Evolutionary conservation across 2,113 vertebrate species (phyloP).

Genomic region (Colossoma macropomum): DNA sequence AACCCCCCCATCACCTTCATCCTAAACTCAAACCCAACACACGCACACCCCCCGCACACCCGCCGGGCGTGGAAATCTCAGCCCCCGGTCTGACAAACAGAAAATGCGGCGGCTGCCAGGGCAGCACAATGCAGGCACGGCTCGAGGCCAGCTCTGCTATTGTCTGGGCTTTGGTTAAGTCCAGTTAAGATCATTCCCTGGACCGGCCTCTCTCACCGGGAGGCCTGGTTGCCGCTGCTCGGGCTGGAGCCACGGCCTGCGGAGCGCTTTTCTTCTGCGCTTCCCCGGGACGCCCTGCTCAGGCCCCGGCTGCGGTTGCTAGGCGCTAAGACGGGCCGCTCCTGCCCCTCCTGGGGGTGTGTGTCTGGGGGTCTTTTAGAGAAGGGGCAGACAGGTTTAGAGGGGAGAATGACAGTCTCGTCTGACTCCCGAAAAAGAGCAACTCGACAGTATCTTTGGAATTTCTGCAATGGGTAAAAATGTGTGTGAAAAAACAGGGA

Average conservation of each 20-base stretch:
- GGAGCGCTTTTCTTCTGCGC: slow-evolving; percentile 73
- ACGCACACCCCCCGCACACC: slow-evolving; percentile 10
- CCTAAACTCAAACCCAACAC: background rate
- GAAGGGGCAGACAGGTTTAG: slow-evolving; percentile 36
- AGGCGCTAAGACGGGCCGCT: slow-evolving; percentile 79
- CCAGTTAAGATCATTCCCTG: slow-evolving; percentile 80
- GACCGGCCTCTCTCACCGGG: slow-evolving; percentile 76
- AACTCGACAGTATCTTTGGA: slow-evolving; percentile 72
- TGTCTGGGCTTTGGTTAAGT: slow-evolving; percentile 79
- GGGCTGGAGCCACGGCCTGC: slow-evolving; percentile 84
- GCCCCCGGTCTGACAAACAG: slow-evolving; percentile 70
- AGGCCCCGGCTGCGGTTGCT: slow-evolving; percentile 77
- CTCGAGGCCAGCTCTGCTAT: slow-evolving; percentile 74
- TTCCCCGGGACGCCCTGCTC: slow-evolving; percentile 71
- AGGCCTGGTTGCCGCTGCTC: slow-evolving; percentile 75
- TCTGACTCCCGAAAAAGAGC: slow-evolving; percentile 65
- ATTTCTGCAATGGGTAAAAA: slow-evolving; percentile 42
- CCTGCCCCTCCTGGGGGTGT: slow-evolving; percentile 69
- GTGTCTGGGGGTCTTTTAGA: slow-evolving; percentile 67
- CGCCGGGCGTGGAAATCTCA: slow-evolving; percentile 50
- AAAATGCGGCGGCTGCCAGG: slow-evolving; percentile 76
- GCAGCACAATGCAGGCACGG: slow-evolving; percentile 75
- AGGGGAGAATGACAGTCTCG: slow-evolving; percentile 61
- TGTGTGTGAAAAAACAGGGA: too few relatives aligned
- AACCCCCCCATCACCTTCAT: slow-evolving; percentile 18